A percentile compares a stretch with the other conserved stretches of the same genome.
Conservation (phyloP, 2,797 vertebrate species). For the Onychomys leucogaster region DNA sequence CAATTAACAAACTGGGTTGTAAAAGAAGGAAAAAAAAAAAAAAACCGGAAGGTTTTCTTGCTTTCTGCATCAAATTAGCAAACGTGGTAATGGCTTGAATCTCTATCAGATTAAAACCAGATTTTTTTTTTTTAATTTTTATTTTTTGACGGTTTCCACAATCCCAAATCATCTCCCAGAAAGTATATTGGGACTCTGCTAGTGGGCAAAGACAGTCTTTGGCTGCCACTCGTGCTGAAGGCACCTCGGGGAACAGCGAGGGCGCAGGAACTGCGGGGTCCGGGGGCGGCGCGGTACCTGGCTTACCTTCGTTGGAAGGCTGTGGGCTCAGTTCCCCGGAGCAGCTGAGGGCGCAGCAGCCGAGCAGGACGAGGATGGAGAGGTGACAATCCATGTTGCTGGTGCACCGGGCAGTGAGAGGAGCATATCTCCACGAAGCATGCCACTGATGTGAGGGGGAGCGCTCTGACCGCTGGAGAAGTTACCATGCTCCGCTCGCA, state of each 20-base stretch:
- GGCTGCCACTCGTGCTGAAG: background rate
- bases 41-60: constrained; percentile 14
- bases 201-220: constrained; percentile 26
- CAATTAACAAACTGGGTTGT: constrained; percentile 68
- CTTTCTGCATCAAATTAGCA: constrained; percentile 65
- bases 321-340: constrained; percentile 88
- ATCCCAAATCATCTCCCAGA: constrained; percentile 12
- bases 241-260: constrained; percentile 16
- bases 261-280: background rate
- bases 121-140: background rate
- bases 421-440: constrained; percentile 96
- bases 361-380: constrained; percentile 88
- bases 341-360: constrained; percentile 87
- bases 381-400: constrained; percentile 95
- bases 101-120: constrained; percentile 73
- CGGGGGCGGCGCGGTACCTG: background rate
- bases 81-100: constrained; percentile 61
- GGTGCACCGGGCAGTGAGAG: constrained; percentile 92
- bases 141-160: background rate
- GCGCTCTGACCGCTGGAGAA: constrained; percentile 87
- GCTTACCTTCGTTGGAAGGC: constrained; percentile 96
- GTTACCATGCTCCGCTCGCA: constrained; percentile 91
- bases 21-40: background rate
- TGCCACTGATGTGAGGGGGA: constrained; percentile 92
- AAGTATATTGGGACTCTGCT: constrained; percentile 13